A percentile compares a stretch with the other conserved stretches of the same genome.
Conservation (phyloP, 2,888 invertebrate species). For the Trichopoda pennipes region DNA sequence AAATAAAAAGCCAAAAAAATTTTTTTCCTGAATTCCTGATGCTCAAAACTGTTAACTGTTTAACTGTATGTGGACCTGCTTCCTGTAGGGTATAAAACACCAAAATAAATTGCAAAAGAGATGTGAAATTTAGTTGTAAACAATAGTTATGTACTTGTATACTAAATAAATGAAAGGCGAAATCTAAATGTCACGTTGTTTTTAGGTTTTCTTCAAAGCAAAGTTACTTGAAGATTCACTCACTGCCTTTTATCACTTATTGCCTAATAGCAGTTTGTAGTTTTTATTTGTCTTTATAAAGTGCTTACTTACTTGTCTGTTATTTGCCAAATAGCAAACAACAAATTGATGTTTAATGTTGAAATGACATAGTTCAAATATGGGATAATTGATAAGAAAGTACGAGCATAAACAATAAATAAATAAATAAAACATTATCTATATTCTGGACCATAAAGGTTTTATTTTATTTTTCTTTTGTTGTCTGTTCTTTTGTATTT, state of each 20-base stretch:
- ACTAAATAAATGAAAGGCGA: constrained; percentile 1
- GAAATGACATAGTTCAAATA: no score
- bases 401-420: no score
- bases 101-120: not conserved
- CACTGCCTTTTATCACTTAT: not conserved
- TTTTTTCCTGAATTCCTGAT: no score
- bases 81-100: not conserved
- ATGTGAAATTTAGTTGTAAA: constrained; percentile 11
- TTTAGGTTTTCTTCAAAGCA: not conserved
- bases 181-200: constrained; percentile 39
- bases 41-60: no score
- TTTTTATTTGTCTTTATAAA: no score
- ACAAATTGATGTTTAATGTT: not conserved
- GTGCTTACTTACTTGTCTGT: no score
- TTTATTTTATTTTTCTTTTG: no score
- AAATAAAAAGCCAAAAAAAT: no score
- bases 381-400: no score
- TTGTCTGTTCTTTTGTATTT: no score
- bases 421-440: no score
- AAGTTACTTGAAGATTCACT: not conserved
- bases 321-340: not conserved
- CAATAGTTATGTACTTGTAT: not conserved
- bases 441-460: no score
- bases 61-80: not conserved
- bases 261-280: not conserved